Evolutionary conservation across 2,888 invertebrate species (phyloP).

Genomic region (Eilema caniola): DNA sequence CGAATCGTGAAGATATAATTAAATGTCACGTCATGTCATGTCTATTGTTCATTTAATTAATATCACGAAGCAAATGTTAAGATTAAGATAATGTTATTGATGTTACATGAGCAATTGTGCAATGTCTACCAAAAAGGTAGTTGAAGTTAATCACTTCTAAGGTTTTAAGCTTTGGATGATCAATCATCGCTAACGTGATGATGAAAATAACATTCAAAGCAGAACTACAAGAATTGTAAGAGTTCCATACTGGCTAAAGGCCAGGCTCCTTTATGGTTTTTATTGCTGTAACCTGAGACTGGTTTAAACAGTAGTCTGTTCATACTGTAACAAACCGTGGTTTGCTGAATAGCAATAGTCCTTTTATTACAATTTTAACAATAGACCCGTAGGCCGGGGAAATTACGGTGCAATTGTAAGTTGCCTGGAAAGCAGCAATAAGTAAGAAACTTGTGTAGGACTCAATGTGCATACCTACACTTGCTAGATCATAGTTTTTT

Average conservation of each 20-base stretch:
- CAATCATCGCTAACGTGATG: too few species aligned
- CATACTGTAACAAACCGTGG: neutral
- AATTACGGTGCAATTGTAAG: neutral
- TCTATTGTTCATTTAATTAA: neutral
- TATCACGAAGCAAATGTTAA: neutral
- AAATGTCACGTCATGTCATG: neutral
- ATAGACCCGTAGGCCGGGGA: neutral
- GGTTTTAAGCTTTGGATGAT: neutral
- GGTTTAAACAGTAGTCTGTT: neutral
- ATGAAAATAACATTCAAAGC: too few species aligned
- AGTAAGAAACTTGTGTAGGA: neutral
- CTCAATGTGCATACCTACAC: neutral
- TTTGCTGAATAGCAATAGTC: neutral
- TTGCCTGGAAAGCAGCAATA: neutral
- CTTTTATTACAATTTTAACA: constrained; percentile 2
- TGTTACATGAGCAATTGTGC: neutral
- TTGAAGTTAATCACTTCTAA: neutral
- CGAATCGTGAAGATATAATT: neutral
- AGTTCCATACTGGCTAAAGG: neutral
- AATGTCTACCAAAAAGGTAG: neutral
- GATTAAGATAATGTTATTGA: neutral
- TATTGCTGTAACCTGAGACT: neutral
- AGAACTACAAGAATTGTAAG: too few species aligned
- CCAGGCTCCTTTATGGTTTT: neutral
- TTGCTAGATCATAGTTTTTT: too few species aligned